Base-by-base conservation (phyloP, 2,797 vertebrate species). In the Coccyzus lansbergi region DNA sequence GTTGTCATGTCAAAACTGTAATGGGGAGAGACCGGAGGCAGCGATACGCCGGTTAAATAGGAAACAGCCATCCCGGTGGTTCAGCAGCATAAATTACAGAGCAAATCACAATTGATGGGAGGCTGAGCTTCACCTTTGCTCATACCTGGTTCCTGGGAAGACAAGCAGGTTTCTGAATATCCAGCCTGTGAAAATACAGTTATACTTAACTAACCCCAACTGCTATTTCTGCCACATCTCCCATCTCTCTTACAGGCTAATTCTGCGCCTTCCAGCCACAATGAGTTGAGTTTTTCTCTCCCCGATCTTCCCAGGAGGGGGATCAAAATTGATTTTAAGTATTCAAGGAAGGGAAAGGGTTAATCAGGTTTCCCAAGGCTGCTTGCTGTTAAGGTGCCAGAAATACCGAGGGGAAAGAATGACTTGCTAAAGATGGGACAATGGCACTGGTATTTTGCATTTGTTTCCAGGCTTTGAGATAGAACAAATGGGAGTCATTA, bases 401-500 rank as follows among this genome's bases (percentile, higher is more conserved):
- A 94, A 94, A 93, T 42, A 86, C 81, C 3, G 62, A 86, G 65
- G 62, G 86, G 86, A 88, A 75, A 62, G 94, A 96, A 95, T 93
- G 92, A 94, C 95, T 93, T 96, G 95, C 93, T 95, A 94, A 94
- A 90, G 90, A 94, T 92, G 86, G 96, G 93, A 96, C 95, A 96
- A 95, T 97, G 86, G 95, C 95, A 85, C 85, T 74, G 87, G 92
- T 90, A 95, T 94, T 97, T 96, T 93, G 93, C 94, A 96, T 96
- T 95, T 93, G 95, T 96, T 97, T 96, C 83, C 95, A 96, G 95
- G 93, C 90, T 96, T 94, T 96, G 94, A 95, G 91, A 95, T 89
- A 96, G 95, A 96, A 96, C 96, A 96, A 97, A 97, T 96, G 92
- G 92, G 91, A 96, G 90, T 95, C 96, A 97, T 95, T 96, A 96